Conservation (phyloP, 2,797 vertebrate genomes). For the Orientallactaga sibirica region DNA sequence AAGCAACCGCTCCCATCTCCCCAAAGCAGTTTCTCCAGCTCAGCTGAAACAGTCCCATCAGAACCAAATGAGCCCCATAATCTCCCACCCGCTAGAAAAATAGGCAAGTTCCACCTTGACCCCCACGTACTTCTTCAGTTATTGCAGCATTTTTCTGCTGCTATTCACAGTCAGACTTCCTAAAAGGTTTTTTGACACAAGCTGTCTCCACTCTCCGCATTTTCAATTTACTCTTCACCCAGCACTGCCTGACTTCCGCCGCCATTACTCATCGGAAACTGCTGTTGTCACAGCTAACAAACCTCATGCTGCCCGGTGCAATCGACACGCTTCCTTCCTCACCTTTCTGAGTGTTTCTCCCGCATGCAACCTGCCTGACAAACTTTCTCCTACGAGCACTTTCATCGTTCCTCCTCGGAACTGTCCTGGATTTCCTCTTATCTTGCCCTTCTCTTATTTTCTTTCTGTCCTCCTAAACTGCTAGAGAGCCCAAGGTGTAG, state of each 20-base stretch:
- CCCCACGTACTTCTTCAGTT: background rate
- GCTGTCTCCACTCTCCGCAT: background rate
- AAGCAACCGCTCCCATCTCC: background rate
- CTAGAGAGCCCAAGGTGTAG: background rate
- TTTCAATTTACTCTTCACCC: constrained; percentile 60
- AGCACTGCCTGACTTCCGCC: background rate
- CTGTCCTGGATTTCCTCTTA: background rate
- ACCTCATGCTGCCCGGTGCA: background rate
- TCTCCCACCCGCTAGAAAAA: background rate
- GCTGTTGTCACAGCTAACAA: constrained; percentile 65
- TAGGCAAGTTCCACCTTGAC: background rate
- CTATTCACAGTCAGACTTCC: constrained; percentile 48
- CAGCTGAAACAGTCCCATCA: background rate
- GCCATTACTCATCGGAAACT: constrained; percentile 44
- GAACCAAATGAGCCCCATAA: background rate
- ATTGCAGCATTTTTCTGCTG: constrained; percentile 17
- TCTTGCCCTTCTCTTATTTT: background rate
- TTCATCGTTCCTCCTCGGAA: background rate
- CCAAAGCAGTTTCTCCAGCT: background rate
- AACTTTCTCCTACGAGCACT: background rate
- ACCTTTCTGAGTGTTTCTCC: background rate
- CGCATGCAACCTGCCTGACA: background rate
- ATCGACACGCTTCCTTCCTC: background rate
- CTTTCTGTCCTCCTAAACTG: background rate
- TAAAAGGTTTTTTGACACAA: constrained; percentile 54